Evolutionary conservation across 30 jellyfish, hydroid and myxozoan species (phyloP).

Genomic region (Chrysaora quinquecirrha): DNA sequence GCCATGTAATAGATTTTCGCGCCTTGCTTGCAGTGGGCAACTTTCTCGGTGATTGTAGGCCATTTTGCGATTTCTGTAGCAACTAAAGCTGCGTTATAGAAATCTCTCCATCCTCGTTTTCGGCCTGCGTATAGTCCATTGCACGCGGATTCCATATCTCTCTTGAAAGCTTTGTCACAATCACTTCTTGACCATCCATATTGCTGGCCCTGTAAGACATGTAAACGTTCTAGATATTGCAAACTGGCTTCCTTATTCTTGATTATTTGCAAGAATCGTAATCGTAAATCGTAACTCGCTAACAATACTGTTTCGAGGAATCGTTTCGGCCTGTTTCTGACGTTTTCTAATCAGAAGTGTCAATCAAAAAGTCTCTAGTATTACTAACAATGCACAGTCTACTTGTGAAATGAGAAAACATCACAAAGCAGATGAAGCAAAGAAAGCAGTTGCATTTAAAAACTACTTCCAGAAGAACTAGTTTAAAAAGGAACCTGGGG

Average conservation of each 20-base stretch:
- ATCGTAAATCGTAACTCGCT: no score
- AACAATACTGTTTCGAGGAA: no score
- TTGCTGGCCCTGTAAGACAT: slow-evolving; percentile 18
- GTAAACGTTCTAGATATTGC: background rate
- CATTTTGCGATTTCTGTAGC: slow-evolving; percentile 14
- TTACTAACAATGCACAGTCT: no score
- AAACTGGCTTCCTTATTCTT: background rate
- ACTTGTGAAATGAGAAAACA: no score
- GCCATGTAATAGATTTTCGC: slow-evolving; percentile 41
- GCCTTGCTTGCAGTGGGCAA: slow-evolving; percentile 53
- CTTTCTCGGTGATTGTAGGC: slow-evolving; percentile 1
- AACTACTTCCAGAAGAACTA: no score
- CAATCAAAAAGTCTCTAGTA: background rate
- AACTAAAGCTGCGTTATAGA: background rate
- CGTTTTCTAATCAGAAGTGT: no score
- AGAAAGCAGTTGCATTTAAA: no score
- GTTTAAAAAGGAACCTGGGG: no score
- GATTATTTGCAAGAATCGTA: background rate
- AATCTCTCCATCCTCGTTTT: background rate
- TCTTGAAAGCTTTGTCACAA: slow-evolving; percentile 52
- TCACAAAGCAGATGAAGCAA: no score
- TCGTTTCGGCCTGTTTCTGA: no score
- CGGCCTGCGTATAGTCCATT: background rate
- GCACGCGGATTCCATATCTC: slow-evolving; percentile 33
- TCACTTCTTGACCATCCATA: slow-evolving; percentile 37